A percentile compares a stretch with the other conserved stretches of the same genome.
Conservation (phyloP, 2,113 vertebrate genomes). For the Ochotona curzoniae region DNA sequence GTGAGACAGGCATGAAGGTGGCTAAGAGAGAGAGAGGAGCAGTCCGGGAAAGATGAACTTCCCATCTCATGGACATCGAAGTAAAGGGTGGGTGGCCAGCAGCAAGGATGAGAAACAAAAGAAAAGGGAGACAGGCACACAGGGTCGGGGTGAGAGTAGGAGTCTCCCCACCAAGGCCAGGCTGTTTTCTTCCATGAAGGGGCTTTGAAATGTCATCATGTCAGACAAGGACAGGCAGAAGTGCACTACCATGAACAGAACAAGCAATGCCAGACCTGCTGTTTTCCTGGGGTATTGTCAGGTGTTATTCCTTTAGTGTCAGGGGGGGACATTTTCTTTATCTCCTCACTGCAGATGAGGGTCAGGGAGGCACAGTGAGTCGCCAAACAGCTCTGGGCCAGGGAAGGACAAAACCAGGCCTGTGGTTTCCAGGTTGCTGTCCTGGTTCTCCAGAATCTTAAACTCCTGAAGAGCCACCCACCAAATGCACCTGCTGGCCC, state of each 20-base stretch:
- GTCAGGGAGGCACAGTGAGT: neutral
- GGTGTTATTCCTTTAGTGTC: too few species aligned
- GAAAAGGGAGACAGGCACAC: neutral
- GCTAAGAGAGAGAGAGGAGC: neutral
- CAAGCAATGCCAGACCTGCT: neutral
- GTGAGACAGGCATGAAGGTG: neutral
- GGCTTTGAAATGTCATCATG: neutral
- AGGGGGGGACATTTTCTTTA: neutral
- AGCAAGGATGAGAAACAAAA: neutral
- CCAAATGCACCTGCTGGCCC: too few species aligned
- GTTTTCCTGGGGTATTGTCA: neutral
- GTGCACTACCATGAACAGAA: accelerated
- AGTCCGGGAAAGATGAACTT: neutral
- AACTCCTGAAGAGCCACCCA: neutral
- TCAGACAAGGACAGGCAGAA: neutral
- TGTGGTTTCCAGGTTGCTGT: neutral
- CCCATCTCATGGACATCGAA: neutral
- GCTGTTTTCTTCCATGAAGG: neutral
- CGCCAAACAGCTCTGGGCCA: too few species aligned
- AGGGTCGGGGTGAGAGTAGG: too few species aligned
- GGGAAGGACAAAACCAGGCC: neutral
- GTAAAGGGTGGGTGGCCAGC: neutral
- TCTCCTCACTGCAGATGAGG: neutral
- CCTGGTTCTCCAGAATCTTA: neutral
- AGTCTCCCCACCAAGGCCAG: neutral